phyloP scores from a whole-genome alignment of 2,888 invertebrate species.

The Priocnemis perturbator region DNA sequence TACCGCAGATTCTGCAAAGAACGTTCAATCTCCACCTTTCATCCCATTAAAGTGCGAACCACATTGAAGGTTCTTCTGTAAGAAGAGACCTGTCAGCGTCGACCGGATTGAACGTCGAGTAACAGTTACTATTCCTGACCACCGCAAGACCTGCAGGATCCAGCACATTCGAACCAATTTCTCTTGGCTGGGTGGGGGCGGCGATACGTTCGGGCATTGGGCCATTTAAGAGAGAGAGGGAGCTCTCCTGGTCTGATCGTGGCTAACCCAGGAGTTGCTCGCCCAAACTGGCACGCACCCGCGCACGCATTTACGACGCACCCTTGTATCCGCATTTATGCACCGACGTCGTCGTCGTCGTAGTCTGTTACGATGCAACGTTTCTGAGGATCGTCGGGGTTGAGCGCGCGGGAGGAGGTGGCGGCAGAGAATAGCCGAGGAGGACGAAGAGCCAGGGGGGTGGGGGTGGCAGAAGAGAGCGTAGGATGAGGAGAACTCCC shows the following conservation, averaged over 20 bases:
- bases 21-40: no score
- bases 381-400: constrained; percentile 27
- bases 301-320: constrained; percentile 12
- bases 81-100: no score
- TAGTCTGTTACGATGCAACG: constrained; percentile 26
- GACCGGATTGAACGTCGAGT: no score
- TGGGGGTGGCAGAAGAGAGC: constrained; percentile 11
- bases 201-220: no score
- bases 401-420: constrained; percentile 33
- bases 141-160: no score
- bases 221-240: constrained; percentile 21
- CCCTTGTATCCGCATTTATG: no score
- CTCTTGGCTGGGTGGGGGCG: no score
- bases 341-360: neutral
- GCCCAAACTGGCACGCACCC: neutral
- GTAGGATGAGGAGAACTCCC: neutral
- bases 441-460: constrained; percentile 22
- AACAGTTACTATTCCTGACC: no score
- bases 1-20: no score
- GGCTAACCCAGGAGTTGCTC: neutral
- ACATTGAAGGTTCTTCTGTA: no score
- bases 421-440: constrained; percentile 40
- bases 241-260: constrained; percentile 14
- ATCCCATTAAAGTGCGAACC: no score
- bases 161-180: no score